A percentile compares a stretch with the other conserved stretches of the same genome.
Conservation (phyloP, 2,888 invertebrate species). For the Agriopis leucophaearia region DNA sequence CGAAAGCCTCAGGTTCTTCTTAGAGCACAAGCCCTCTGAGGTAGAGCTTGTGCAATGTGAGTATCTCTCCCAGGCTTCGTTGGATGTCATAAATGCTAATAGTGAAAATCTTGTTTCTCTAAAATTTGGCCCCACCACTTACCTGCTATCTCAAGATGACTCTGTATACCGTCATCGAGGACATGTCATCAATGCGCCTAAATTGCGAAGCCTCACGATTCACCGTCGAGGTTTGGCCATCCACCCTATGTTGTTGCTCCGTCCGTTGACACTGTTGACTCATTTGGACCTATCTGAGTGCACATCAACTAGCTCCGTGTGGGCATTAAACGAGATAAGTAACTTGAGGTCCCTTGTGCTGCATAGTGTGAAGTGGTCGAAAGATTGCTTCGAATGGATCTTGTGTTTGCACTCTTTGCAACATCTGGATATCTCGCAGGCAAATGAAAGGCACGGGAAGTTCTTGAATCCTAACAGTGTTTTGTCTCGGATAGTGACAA, state of each 20-base stretch:
- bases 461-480: constrained; percentile 92
- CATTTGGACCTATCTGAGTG: constrained; percentile 91
- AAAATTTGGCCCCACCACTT: constrained; percentile 89
- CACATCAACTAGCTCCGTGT: constrained; percentile 87
- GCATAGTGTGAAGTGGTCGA: constrained; percentile 91
- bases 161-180: constrained; percentile 70
- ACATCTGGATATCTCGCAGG: constrained; percentile 95
- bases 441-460: constrained; percentile 89
- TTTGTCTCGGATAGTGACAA: constrained; percentile 90
- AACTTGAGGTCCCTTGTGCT: constrained; percentile 91
- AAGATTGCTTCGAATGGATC: constrained; percentile 88
- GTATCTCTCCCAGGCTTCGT: constrained; percentile 87
- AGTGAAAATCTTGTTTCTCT: constrained; percentile 90
- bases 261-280: constrained; percentile 87
- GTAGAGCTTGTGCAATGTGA: constrained; percentile 92
- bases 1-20: constrained; percentile 89
- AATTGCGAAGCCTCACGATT: constrained; percentile 86
- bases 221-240: constrained; percentile 81
- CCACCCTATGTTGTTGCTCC: constrained; percentile 85
- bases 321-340: constrained; percentile 88
- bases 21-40: constrained; percentile 91
- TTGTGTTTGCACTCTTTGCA: constrained; percentile 85
- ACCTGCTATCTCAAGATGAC: constrained; percentile 86
- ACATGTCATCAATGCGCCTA: constrained; percentile 87
- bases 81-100: constrained; percentile 89